Evolutionary conservation across 2,888 invertebrate species (phyloP), one percentile per base, ranked within the genome.

Genomic region (Anorthoa munda): DNA sequence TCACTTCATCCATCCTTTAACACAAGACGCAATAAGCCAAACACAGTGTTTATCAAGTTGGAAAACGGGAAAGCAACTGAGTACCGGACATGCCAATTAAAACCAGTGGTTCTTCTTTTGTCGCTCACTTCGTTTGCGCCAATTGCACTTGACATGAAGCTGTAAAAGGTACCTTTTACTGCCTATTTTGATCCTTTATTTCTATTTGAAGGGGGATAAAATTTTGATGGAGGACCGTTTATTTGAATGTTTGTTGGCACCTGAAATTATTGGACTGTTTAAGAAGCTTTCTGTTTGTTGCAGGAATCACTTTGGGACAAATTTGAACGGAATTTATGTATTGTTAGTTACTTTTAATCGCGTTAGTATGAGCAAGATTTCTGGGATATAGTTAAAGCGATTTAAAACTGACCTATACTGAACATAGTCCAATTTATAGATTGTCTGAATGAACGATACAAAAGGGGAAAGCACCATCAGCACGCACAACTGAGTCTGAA

Each of bases 71-170:
- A 72, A 72, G 58, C 68, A 72, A 50, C 63, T 55, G 53, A 45
- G 53, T 70, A 59, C 83, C 73, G 87, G 86, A 86, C 78, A 80
- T 72, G 73, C 77, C 86, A 86, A 86, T 86, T 86, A 86, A 83
- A 77, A 72, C 53, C 61, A 17, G 26, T 45, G 69, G 23, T 82
- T 39, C 9, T 79, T 58, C 71, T 83, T 83, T 86, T 87, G 86
- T 77, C 63, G 18, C n/a, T 21, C 58, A 68, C 66, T 46, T 76
- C 77, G 86, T 80, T 86, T 72, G 66, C 51, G 58, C 60, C 82
- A 82, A 79, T 82, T 79, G 87, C 71, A 56, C 46, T 75, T 79
- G 76, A 74, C 86, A 74, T 59, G 70, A 59, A 77, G 68, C 65
- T 71, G 74, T 86, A 86, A 86, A 84, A 75, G 70, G 55, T 63